Evolutionary conservation across 2,113 vertebrate species (phyloP).

Genomic region (Takifugu flavidus): DNA sequence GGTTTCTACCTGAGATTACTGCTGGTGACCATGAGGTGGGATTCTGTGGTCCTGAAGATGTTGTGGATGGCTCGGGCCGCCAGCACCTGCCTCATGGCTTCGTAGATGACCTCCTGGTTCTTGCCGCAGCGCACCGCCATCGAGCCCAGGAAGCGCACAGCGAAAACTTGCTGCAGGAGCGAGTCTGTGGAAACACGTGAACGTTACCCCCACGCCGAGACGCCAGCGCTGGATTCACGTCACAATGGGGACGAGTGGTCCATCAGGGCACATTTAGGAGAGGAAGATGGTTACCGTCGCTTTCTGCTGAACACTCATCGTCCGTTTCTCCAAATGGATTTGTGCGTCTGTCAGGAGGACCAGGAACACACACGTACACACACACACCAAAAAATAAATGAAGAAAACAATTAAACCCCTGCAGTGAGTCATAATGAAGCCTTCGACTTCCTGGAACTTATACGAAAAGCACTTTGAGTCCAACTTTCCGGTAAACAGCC

Average conservation of each 20-base stretch:
- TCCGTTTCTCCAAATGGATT: constrained; percentile 95
- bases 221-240: background rate
- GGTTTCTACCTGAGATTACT: constrained; percentile 79
- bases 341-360: constrained; percentile 78
- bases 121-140: constrained; percentile 87
- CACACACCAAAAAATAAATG: constrained; percentile 8
- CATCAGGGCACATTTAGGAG: background rate
- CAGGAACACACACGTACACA: background rate
- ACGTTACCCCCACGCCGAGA: background rate
- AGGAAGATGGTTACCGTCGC: constrained; percentile 77
- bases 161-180: constrained; percentile 92
- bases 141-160: constrained; percentile 92
- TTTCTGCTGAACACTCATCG: constrained; percentile 76
- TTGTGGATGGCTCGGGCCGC: constrained; percentile 96
- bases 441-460: constrained; percentile 42
- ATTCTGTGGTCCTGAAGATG: constrained; percentile 93
- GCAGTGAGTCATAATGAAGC: constrained; percentile 19
- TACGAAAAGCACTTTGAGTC: constrained; percentile 10
- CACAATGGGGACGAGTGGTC: background rate
- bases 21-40: constrained; percentile 94
- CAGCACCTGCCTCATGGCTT: constrained; percentile 96
- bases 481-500: constrained; percentile 23
- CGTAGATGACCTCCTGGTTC: constrained; percentile 89
- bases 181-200: constrained; percentile 75
- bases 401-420: constrained; percentile 35